Conservation (phyloP, 2,113 vertebrate species). For the Antechinus flavipes region DNA sequence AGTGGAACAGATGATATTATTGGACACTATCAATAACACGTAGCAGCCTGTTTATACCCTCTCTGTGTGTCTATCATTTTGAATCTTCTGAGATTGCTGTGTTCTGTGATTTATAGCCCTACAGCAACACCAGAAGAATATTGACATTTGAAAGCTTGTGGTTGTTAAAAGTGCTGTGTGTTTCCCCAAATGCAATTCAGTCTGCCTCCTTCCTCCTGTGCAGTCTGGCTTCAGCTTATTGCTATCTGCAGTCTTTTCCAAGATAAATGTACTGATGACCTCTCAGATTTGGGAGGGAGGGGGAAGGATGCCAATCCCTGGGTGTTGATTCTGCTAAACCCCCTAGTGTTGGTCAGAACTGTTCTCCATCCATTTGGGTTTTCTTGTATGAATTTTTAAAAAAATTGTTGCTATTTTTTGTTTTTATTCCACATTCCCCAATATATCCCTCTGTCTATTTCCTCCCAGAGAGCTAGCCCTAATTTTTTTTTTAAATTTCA, state of each 20-base stretch:
- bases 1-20: not conserved
- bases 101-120: not conserved
- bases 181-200: not conserved
- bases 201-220: not conserved
- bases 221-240: not conserved
- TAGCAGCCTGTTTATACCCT: not conserved
- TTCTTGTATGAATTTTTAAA: not conserved
- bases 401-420: not conserved
- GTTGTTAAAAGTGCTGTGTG: not conserved
- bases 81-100: not conserved
- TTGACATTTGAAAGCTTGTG: not conserved
- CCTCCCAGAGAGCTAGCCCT: not conserved
- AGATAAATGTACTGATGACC: not conserved
- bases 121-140: not conserved
- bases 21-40: not conserved
- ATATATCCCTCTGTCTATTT: not conserved
- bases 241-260: not conserved
- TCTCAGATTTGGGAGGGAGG: not conserved
- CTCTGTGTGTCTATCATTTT: not conserved
- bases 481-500: too few relatives aligned
- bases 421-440: not conserved
- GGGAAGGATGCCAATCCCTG: not conserved
- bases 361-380: not conserved
- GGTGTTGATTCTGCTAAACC: not conserved
- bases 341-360: not conserved